Conservation (phyloP, 2,113 vertebrate species). For the Sinocyclocheilus grahami region DNA sequence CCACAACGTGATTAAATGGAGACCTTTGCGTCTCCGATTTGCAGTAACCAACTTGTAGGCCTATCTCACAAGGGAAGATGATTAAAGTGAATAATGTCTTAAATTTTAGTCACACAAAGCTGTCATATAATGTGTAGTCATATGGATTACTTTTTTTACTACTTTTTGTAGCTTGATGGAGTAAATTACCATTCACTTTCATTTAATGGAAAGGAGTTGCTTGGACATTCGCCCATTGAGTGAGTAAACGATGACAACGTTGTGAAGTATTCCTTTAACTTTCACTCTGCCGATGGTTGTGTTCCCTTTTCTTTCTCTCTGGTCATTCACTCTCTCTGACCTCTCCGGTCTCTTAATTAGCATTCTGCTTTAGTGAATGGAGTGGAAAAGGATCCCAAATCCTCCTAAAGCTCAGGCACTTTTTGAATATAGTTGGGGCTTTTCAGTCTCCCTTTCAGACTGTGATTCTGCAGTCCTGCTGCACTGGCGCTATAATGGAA, state of each 20-base stretch:
- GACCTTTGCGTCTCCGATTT: not conserved
- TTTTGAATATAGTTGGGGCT: slow-evolving; percentile 69
- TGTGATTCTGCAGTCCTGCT: slow-evolving; percentile 35
- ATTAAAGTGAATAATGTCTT: not conserved
- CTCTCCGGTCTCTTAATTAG: slow-evolving; percentile 77
- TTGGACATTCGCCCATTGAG: not conserved
- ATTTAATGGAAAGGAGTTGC: not conserved
- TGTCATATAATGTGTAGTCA: not conserved
- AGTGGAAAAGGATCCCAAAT: slow-evolving; percentile 70
- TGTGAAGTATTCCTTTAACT: not conserved
- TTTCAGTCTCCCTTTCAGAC: slow-evolving; percentile 28
- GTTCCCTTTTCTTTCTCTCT: slow-evolving; percentile 10
- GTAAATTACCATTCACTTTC: not conserved
- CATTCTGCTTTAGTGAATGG: slow-evolving; percentile 68
- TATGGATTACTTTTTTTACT: no score
- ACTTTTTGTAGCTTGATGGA: not conserved
- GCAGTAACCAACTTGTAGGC: not conserved
- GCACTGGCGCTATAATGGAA: not conserved
- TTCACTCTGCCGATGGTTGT: no score
- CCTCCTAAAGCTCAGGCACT: slow-evolving; percentile 70
- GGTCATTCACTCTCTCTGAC: slow-evolving; percentile 62
- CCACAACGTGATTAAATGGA: not conserved
- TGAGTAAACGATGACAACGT: not conserved
- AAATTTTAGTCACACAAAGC: not conserved
- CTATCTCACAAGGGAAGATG: not conserved